Evolutionary conservation across 2,113 vertebrate genomes (phyloP), one percentile per base, ranked within the genome.

Genomic region (Pseudorasbora parva): DNA sequence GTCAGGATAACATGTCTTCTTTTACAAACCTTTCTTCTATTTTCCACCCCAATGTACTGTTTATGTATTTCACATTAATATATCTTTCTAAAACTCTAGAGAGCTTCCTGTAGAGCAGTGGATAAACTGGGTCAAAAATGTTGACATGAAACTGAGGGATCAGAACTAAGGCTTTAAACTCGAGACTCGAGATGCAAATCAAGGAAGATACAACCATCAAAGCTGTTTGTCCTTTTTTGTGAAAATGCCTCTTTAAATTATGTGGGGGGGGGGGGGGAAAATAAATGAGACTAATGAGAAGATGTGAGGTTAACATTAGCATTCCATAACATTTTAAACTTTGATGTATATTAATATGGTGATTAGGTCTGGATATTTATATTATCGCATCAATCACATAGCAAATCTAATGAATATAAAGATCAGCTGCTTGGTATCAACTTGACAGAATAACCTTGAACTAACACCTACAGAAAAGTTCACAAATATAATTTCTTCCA

Each of bases 51-150:
- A 21, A 12, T 54, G 68, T 15, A 72, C 68, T 72, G 68, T 7
- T 72, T 45, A 45, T 25, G n/a, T 45, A 43, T 43, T 71, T 47
- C 72, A 30, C 72, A 30, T 74, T 30, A 43, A 82, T 37, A 81
- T 49, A 69, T 47, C 33, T 21, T 33, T 14, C 4, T 56, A 45
- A 27, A 25, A 51, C 68, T 82, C 25, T 6, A 21, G 27, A n/a
- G 49, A 81, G 78, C 54, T 68, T 64, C 66, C 66, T 51, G 56
- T 57, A 57, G 75, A 79, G 81, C 30, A 51, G 45, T 8, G 41
- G 41, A 64, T 68, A 64, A 84, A 81, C 51, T 85, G 41, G 86
- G 82, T 74, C 73, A 84, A 73, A 77, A 81, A 81, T 73, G 54
- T 47, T 81, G 51, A 72, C 51, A 51, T 33, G 79, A 51, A 51